Evolutionary conservation across 2,113 vertebrate genomes (phyloP), one percentile per base, ranked within the genome.

Genomic region (Phoxinus phoxinus): DNA sequence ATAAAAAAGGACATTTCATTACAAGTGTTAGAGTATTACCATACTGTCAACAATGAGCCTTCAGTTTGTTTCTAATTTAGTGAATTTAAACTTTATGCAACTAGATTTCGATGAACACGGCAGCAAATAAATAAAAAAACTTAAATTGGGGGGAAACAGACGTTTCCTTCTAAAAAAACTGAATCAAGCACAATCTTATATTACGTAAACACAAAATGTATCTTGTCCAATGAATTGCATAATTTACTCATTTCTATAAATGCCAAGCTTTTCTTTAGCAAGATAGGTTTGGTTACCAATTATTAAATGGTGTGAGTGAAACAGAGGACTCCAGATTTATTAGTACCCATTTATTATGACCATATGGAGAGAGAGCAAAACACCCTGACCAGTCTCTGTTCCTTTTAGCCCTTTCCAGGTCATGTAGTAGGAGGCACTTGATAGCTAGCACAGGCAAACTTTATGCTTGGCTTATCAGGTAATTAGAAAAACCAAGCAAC

Each of bases 361-460:
- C 74, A 77, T 27, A 78, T 61, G 37, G 59, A 81, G 25, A 81
- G 0, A 35, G 77, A 82, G 19, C n/a, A 77, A 48, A 56, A 44
- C 11, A 11, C 53, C 46, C 30, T 44, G n/a, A 65, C 48, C 78
- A 69, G n/a, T 58, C 35, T 69, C 30, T 78, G 6, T 87, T 79
- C 37, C 41, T 76, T 30, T 77, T 72, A 88, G 84, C 87, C 78
- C 87, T 88, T 81, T 85, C 12, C 78, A 81, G 73, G 86, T 82
- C 37, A 76, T 65, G n/a, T 56, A 32, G 58, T 71, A 56, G 61
- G 72, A 88, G 87, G 84, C 87, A 88, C 84, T 88, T 87, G 83
- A 82, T 74, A 77, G 23, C 51, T 69, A 56, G 56, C 32, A 58
- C 46, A 53, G 61, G 11, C 37, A 63, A 53, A 56, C 30, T 25